phyloP scores from a whole-genome alignment of 2,888 invertebrate genomes.

The Pimpla rufipes region DNA sequence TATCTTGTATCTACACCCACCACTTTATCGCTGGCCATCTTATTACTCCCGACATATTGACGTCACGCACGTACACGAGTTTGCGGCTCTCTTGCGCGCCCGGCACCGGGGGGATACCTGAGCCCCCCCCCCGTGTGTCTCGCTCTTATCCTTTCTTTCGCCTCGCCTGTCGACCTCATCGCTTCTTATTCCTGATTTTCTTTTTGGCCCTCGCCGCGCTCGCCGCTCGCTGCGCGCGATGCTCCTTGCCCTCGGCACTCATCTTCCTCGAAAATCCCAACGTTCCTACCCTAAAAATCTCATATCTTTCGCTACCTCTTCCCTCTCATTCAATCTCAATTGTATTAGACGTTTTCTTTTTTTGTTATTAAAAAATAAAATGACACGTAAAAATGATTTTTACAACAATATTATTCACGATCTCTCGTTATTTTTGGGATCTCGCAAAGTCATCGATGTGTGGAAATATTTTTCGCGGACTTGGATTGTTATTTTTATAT shows the following conservation, averaged over 20 bases:
- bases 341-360: neutral
- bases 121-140: conserved; percentile 34
- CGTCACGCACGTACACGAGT: conserved; percentile 83
- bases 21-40: conserved; percentile 85
- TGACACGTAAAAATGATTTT: no score
- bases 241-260: conserved; percentile 46
- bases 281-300: conserved; percentile 28
- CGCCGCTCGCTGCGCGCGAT: conserved; percentile 9
- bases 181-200: conserved; percentile 31
- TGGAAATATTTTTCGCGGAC: no score
- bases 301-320: conserved; percentile 7
- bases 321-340: neutral
- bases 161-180: conserved; percentile 56
- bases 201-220: conserved; percentile 40
- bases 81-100: conserved; percentile 66
- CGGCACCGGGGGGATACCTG: conserved; percentile 55
- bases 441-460: no score
- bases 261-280: conserved; percentile 51
- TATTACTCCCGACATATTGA: conserved; percentile 85
- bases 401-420: no score
- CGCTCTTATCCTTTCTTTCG: conserved; percentile 56
- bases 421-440: no score
- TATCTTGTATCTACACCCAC: conserved; percentile 85
- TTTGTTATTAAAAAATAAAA: no score
- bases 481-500: no score